Percentiles rank a stretch among this genome's conserved stretches.
phyloP scores from a whole-genome alignment of 2,888 invertebrate species.

The Drosophila merina region DNA sequence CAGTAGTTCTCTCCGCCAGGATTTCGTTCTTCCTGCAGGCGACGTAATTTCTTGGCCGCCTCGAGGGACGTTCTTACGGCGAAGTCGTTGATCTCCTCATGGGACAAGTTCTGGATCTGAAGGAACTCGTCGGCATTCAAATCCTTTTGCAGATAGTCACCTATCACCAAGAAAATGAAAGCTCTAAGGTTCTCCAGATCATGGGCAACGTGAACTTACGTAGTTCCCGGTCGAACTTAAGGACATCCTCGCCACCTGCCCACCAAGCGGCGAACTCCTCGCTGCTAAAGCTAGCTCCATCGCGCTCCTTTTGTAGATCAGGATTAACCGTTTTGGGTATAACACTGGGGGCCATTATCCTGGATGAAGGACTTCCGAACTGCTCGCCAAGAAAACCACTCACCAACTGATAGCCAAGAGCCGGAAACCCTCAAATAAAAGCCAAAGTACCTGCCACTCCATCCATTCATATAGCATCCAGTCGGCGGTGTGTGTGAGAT shows the following conservation, averaged over 20 bases:
- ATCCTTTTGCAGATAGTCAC: constrained; percentile 58
- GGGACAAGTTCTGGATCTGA: constrained; percentile 61
- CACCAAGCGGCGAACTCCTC: constrained; percentile 90
- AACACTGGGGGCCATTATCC: constrained; percentile 10
- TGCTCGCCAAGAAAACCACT: constrained; percentile 20
- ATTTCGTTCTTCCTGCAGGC: constrained; percentile 88
- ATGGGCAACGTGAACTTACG: constrained; percentile 54
- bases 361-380: background rate
- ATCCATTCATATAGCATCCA: background rate
- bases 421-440: constrained; percentile 9
- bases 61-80: constrained; percentile 66
- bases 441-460: constrained; percentile 15
- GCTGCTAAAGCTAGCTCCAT: constrained; percentile 88
- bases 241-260: constrained; percentile 89
- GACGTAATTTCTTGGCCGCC: constrained; percentile 88
- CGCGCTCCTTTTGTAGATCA: constrained; percentile 89
- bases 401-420: constrained; percentile 10
- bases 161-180: constrained; percentile 43
- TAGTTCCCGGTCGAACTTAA: constrained; percentile 52
- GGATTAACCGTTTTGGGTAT: constrained; percentile 85
- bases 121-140: constrained; percentile 34
- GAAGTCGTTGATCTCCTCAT: constrained; percentile 71
- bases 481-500: background rate
- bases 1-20: constrained; percentile 80
- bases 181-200: constrained; percentile 49